Evolutionary conservation across 2,113 vertebrate genomes (phyloP).

Genomic region (human (Homo sapiens)): GRCh38 chr18:48054501-48055000

Average conservation of each 20-base stretch:
- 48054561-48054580: background rate
- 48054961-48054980: background rate
- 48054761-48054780: constrained; percentile 50
- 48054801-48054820: constrained; percentile 51
- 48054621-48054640: constrained; percentile 61
- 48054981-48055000: background rate
- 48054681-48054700: constrained; percentile 49
- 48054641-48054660: constrained; percentile 58
- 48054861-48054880: background rate
- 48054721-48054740: constrained; percentile 59
- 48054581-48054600: constrained; percentile 61
- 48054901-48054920: background rate
- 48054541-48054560: background rate
- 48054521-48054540: background rate
- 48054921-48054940: background rate
- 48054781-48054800: constrained; percentile 67
- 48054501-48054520: background rate
- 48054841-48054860: constrained; percentile 19
- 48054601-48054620: constrained; percentile 61
- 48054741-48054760: constrained; percentile 63
- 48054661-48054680: constrained; percentile 42
- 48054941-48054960: background rate
- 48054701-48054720: constrained; percentile 72
- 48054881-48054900: background rate
- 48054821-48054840: constrained; percentile 46